Evolutionary conservation across 1,140 invertebrate genomes (phyloP).

Genomic region (Meloidogyne floridensis): DNA sequence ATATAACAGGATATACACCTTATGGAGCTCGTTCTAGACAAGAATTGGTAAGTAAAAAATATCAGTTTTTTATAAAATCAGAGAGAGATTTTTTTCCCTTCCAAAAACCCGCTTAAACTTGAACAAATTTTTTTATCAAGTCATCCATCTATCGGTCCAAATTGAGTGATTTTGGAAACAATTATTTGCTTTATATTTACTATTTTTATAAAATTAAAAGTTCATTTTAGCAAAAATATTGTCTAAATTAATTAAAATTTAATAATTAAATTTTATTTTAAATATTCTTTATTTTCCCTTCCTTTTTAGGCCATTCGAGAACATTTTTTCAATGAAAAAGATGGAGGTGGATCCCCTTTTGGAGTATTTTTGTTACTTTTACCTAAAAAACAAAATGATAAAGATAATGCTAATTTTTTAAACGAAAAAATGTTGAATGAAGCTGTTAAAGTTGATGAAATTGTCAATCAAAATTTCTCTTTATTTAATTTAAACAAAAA

Average conservation of each 20-base stretch:
- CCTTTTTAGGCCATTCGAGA: background rate
- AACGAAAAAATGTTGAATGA: slow-evolving; percentile 28
- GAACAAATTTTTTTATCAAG: too few relatives aligned
- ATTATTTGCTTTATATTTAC: too few relatives aligned
- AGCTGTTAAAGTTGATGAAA: slow-evolving; percentile 38
- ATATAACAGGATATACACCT: slow-evolving; percentile 51
- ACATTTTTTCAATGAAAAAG: slow-evolving; percentile 41
- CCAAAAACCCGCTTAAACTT: too few relatives aligned
- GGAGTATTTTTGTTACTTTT: slow-evolving; percentile 33
- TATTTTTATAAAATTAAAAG: too few relatives aligned
- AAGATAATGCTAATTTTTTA: slow-evolving; percentile 36
- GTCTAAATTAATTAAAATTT: slow-evolving; percentile 2
- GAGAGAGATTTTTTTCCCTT: too few relatives aligned
- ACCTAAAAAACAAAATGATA: slow-evolving; percentile 11
- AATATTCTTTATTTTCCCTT: too few relatives aligned
- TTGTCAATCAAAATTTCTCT: slow-evolving; percentile 37
- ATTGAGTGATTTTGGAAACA: too few relatives aligned
- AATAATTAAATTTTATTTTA: background rate
- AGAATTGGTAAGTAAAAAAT: slow-evolving; percentile 37
- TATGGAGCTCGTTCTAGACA: slow-evolving; percentile 45
- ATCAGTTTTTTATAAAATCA: background rate
- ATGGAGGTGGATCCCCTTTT: slow-evolving; percentile 38
- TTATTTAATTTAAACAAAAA: slow-evolving; percentile 37
- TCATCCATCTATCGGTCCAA: too few relatives aligned
- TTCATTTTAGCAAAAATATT: too few relatives aligned